phyloP scores from a whole-genome alignment of 1,140 invertebrate genomes.

The Drosophila auraria region DNA sequence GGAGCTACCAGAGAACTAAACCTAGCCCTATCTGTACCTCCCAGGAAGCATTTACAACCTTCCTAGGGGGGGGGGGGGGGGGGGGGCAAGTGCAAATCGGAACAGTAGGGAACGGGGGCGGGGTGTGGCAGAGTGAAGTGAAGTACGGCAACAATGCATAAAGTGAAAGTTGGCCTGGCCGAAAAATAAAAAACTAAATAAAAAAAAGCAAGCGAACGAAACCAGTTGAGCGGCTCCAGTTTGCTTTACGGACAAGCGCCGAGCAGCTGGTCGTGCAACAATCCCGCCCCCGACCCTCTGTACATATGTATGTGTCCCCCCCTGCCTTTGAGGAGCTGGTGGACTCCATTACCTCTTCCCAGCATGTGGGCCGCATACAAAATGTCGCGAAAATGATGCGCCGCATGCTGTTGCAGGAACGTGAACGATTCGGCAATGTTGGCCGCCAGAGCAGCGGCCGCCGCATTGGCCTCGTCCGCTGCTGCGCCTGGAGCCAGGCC shows the following conservation, averaged over 20 bases:
- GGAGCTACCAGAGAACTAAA: too few species aligned
- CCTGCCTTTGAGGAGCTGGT: conserved; percentile 1
- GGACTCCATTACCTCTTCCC: conserved; percentile 74
- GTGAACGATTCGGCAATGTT: conserved; percentile 83
- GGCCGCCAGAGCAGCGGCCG: conserved; percentile 71
- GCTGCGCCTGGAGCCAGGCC: neutral
- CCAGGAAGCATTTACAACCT: too few species aligned
- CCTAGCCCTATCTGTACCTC: too few species aligned
- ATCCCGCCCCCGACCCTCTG: conserved; percentile 20
- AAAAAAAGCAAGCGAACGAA: conserved; percentile 39
- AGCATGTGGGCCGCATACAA: conserved; percentile 83
- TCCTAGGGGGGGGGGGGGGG: too few species aligned
- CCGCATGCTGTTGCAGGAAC: conserved; percentile 81
- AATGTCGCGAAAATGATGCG: conserved; percentile 85
- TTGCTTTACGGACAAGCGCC: conserved; percentile 27
- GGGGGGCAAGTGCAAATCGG: conserved; percentile 8
- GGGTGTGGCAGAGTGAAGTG: conserved; percentile 32
- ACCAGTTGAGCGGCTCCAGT: conserved; percentile 69
- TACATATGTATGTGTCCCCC: too few species aligned
- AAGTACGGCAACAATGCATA: conserved; percentile 76
- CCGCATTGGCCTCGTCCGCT: conserved; percentile 48
- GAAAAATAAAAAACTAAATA: conserved; percentile 36
- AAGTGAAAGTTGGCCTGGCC: conserved; percentile 77
- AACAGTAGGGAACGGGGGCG: neutral
- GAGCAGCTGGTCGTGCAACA: conserved; percentile 75